Evolutionary conservation across 2,797 vertebrate species (phyloP), one percentile per base, ranked within the genome.

Genomic region (Enteromius fasciolatus): DNA sequence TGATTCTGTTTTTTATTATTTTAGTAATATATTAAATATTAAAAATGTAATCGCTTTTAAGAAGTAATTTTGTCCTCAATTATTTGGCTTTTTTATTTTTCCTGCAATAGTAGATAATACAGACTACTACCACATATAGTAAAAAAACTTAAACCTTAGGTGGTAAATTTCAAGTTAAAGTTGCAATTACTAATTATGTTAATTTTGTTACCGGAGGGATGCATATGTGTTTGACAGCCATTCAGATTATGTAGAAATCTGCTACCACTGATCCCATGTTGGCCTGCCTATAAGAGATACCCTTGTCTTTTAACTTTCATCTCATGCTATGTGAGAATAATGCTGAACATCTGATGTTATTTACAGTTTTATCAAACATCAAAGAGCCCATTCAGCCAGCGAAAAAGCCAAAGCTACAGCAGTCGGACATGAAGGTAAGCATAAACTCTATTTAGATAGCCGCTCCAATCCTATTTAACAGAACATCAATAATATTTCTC

Each of bases 361-460:
- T 87, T 76, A 76, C 89, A 99, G 98, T 99, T 95, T 91, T 98
- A 87, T 95, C 97, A 83, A 97, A 97, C 86, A 97, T 97, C 91
- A 97, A 96, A 93, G 97, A 98, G 76, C 91, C 93, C 17, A 92
- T 96, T 87, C 96, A 96, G 82, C 94, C 95, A 69, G 87, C 91
- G 77, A 96, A 96, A 90, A 98, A 98, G 92, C 87, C 97, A 90
- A 98, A 98, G 95, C 91, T 95, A 83, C 97, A 96, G 69, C 90
- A 96, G 0, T 85, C 93, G 2, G 90, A 92, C 9, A 94, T 95
- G 82, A 98, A 98, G 97, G 98, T 98, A 93, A 9, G 92, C 88
- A 72, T 28, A 25, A 61, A 28, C n/a, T 75, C 61, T 46, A 28
- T 39, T n/a, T 28, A 14, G 23, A 33, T 41, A 4, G 54, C 52